phyloP scores from a whole-genome alignment of 1,140 invertebrate genomes.

The Brachionus paranguensis region DNA sequence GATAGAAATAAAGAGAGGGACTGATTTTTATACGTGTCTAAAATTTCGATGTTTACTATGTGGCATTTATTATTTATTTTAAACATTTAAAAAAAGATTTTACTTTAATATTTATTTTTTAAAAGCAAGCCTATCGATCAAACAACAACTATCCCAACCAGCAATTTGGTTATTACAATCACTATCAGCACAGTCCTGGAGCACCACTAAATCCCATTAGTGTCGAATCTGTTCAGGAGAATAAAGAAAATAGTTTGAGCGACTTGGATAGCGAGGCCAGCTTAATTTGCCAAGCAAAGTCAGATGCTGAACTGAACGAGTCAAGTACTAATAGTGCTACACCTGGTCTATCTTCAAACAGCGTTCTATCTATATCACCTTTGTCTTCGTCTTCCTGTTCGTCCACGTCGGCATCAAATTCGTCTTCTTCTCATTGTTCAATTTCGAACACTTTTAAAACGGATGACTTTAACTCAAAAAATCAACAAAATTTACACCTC shows the following conservation, averaged over 20 bases:
- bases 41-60: background rate
- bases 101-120: background rate
- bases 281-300: background rate
- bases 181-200: background rate
- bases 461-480: background rate
- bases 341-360: background rate
- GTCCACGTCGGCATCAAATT: background rate
- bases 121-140: background rate
- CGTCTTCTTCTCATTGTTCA: conserved; percentile 4
- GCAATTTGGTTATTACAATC: background rate
- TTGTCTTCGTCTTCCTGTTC: conserved; percentile 25
- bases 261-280: conserved; percentile 9
- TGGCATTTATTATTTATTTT: background rate
- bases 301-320: conserved; percentile 14
- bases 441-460: background rate
- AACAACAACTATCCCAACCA: background rate
- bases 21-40: background rate
- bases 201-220: background rate
- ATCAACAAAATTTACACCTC: background rate
- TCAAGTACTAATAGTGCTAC: background rate
- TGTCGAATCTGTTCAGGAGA: background rate
- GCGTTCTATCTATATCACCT: background rate
- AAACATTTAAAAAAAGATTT: background rate
- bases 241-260: background rate
- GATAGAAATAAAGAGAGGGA: background rate